Base-by-base conservation (phyloP, 2,113 vertebrate species). In the Sitta europaea region DNA sequence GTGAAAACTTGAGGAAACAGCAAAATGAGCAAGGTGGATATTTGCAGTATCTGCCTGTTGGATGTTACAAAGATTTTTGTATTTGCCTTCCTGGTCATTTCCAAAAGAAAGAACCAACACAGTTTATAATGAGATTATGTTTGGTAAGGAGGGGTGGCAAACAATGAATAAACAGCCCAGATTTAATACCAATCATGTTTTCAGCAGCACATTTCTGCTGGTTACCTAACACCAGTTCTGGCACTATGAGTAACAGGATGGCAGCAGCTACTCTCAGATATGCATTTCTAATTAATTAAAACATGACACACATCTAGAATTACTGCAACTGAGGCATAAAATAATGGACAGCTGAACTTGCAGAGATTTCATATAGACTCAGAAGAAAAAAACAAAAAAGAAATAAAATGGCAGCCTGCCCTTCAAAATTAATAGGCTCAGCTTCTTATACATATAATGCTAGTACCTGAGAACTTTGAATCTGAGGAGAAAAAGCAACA, bases 101-200 rank as follows among this genome's bases (percentile, higher is more conserved):
- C 83, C 3, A 1, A 94, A 89, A 77, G 85, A 96, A 92, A 87
- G 80, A 94, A 92, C 79, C 73, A 87, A 55, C 29, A 43, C 3
- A 47, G 68, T 53, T 95, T 75, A 86, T 76, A 90, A 94, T 81
- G 57, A 92, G 93, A 94, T 97, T 91, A 96, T 95, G 84, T 90
- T 91, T 74, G 71, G 70, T 17, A 54, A 92, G 43, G 27, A 82
- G 48, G 43, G 65, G 70, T 57, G 82, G 86, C 71, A 95, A 93
- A 81, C 74, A 88, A 70, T 43, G 90, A 94, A 85, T 73, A 86
- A 88, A 94, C 73, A 81, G 33, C 66, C 11, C 1, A 2, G 90
- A 73, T 81, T 91, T 94, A 86, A 81, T 40, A 80, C 53, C 2
- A 8, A 53, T 87, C 86, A 42, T 1, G 6, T 86, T 96, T 82